Conservation (phyloP, 2,113 vertebrate species). For the Capreolus pygargus region DNA sequence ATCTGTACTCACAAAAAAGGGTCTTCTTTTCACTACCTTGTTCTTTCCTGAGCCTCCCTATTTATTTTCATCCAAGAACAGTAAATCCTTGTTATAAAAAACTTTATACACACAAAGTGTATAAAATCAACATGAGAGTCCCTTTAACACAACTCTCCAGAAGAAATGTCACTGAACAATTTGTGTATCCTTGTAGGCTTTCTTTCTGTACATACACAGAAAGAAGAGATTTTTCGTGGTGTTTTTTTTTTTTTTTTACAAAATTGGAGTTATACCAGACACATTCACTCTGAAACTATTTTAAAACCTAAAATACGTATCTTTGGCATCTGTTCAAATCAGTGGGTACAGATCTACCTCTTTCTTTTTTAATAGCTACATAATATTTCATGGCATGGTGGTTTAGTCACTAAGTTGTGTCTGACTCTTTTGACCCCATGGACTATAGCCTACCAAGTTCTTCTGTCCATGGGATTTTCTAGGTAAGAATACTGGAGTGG, state of each 20-base stretch:
- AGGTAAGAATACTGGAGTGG: neutral
- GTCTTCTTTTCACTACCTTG: neutral
- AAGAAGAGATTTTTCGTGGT: neutral
- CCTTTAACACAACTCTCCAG: neutral
- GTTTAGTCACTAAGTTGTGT: neutral
- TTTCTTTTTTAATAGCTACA: neutral
- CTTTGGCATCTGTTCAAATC: neutral
- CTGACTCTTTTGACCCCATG: neutral
- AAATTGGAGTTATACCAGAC: neutral
- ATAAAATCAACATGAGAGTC: neutral
- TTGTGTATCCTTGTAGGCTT: neutral
- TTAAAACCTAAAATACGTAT: conserved; percentile 26
- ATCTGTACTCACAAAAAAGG: neutral
- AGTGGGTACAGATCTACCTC: neutral
- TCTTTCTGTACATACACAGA: neutral
- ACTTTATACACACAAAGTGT: neutral
- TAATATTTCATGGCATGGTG: neutral
- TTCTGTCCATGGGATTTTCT: neutral
- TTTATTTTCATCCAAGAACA: neutral
- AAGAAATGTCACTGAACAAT: neutral
- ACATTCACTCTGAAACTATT: conserved; percentile 14
- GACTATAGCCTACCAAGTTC: neutral
- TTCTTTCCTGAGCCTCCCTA: neutral
- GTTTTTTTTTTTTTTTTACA: neutral
- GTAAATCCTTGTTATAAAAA: neutral